A percentile compares a stretch with the other conserved stretches of the same genome.
These are phyloP conservation scores for Gandaritis pyraliata DNA, from an alignment of 2,888 invertebrate genomes.

Conservation along the genomic window DNA sequence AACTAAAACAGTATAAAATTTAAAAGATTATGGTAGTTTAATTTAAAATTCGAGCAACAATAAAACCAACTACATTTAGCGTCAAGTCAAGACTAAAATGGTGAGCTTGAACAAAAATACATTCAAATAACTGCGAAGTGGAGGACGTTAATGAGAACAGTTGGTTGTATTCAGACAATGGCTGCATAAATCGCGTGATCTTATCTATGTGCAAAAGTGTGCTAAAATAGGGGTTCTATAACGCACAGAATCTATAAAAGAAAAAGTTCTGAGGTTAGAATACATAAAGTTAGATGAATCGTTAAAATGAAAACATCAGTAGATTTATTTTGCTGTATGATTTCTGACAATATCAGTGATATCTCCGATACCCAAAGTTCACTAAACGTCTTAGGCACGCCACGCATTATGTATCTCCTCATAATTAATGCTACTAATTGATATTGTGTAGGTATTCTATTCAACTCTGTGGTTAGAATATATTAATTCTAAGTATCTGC, in stretches of 20 bases:
- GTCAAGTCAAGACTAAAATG: slow-evolving; percentile 32
- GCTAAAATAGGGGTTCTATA: slow-evolving; percentile 62
- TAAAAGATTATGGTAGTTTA: not conserved
- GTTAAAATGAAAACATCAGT: no score
- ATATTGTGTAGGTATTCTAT: no score
- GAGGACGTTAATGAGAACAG: slow-evolving; percentile 71
- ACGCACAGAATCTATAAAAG: slow-evolving; percentile 24
- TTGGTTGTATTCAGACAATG: slow-evolving; percentile 64
- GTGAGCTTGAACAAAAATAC: slow-evolving; percentile 51
- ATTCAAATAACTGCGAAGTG: slow-evolving; percentile 53
- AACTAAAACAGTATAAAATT: not conserved
- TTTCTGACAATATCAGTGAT: no score
- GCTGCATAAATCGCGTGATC: slow-evolving; percentile 73
- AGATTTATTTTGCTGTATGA: no score
- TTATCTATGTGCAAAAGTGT: slow-evolving; percentile 66
- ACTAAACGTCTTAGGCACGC: no score
- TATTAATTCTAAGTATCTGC: no score
- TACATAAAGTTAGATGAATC: not conserved
- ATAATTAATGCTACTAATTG: no score
- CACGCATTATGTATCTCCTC: no score
- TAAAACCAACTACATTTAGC: slow-evolving; percentile 12
- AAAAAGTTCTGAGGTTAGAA: not conserved
- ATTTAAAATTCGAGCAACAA: not conserved
- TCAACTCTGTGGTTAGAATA: no score
- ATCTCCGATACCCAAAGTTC: no score